Conservation (phyloP, 1,140 invertebrate species). For the Caerostris darwini region DNA sequence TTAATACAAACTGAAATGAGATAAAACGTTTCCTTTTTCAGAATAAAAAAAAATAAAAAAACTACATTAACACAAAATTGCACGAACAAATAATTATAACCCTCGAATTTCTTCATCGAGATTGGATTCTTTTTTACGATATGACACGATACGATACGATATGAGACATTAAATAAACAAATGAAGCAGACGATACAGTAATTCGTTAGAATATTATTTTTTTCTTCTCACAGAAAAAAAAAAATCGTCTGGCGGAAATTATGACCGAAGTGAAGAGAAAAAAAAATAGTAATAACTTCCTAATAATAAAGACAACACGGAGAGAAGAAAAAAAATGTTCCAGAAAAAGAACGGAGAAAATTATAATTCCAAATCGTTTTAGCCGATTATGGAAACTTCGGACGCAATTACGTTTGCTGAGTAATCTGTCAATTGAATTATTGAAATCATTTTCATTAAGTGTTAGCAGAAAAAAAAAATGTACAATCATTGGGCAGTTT, state of each 20-base stretch:
- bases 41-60: background rate
- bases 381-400: constrained; percentile 39
- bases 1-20: background rate
- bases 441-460: constrained; percentile 32
- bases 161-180: constrained; percentile 45
- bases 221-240: background rate
- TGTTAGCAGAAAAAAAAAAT: background rate
- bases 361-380: constrained; percentile 51
- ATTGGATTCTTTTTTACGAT: constrained; percentile 8
- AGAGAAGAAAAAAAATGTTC: background rate
- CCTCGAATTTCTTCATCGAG: background rate
- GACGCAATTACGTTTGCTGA: background rate
- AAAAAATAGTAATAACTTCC: constrained; percentile 36
- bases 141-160: constrained; percentile 12
- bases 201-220: constrained; percentile 1
- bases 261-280: background rate
- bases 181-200: constrained; percentile 36
- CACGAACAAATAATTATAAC: constrained; percentile 6
- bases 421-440: constrained; percentile 42
- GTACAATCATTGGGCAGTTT: background rate
- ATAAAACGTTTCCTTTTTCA: background rate
- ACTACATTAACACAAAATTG: background rate
- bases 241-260: constrained; percentile 50
- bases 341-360: constrained; percentile 4
- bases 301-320: constrained; percentile 22